Conservation (phyloP, 1,140 invertebrate genomes). For the Procambarus virginalis region DNA sequence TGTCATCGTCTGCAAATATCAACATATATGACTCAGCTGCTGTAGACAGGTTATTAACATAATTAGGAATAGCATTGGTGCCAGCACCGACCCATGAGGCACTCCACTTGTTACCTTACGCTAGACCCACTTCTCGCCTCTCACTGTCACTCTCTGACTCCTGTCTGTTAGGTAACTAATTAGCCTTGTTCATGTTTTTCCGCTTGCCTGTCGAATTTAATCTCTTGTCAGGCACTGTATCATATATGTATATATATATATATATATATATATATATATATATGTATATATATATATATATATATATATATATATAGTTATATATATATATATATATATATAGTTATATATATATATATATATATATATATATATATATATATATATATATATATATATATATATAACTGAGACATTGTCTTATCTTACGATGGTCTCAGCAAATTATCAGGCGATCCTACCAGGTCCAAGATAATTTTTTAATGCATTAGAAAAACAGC, state of each 20-base stretch:
- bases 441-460: not conserved
- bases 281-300: no score
- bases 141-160: no score
- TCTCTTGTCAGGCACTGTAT: not conserved
- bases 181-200: not conserved
- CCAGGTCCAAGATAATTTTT: no score
- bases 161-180: no score
- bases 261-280: slow-evolving; percentile 10
- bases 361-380: slow-evolving; percentile 23
- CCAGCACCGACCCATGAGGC: no score
- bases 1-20: no score
- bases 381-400: slow-evolving; percentile 25
- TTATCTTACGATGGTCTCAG: not conserved
- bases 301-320: slow-evolving; percentile 19
- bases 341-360: slow-evolving; percentile 17
- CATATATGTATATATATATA: slow-evolving; percentile 18
- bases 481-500: no score
- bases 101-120: no score
- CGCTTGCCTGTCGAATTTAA: not conserved
- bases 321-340: slow-evolving; percentile 18
- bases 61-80: no score
- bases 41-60: no score
- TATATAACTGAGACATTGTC: not conserved
- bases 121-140: no score
- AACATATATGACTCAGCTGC: no score